Evolutionary conservation across 2,797 vertebrate species (phyloP).

Genomic region (Sebastes oblongus): DNA sequence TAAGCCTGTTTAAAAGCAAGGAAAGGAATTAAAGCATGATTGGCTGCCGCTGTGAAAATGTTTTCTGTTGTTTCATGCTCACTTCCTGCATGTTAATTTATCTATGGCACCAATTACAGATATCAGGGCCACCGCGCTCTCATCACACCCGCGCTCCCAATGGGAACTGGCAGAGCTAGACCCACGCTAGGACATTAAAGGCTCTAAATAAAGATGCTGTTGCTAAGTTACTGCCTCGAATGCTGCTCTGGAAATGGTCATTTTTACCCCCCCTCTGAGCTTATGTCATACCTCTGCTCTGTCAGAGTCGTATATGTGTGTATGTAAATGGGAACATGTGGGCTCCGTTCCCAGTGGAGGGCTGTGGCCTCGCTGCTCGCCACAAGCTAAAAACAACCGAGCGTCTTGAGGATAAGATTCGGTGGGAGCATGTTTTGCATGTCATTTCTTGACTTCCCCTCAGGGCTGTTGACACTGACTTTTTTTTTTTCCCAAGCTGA

Average conservation of each 20-base stretch:
- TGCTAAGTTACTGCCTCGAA: slow-evolving; percentile 78
- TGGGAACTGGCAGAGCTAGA: slow-evolving; percentile 66
- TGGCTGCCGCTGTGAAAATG: slow-evolving; percentile 2
- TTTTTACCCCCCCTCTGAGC: background rate
- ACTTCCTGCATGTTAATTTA: slow-evolving; percentile 47
- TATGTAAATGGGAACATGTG: slow-evolving; percentile 42
- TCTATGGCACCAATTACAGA: slow-evolving; percentile 52
- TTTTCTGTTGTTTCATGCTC: slow-evolving; percentile 35
- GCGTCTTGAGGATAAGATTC: slow-evolving; percentile 26
- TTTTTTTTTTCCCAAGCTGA: slow-evolving; percentile 3
- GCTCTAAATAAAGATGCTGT: slow-evolving; percentile 80
- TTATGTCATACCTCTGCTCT: slow-evolving; percentile 29
- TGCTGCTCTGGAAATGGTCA: slow-evolving; percentile 40
- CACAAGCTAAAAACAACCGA: slow-evolving; percentile 38
- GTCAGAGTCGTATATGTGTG: slow-evolving; percentile 5
- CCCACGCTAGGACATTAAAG: slow-evolving; percentile 65
- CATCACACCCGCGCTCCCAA: slow-evolving; percentile 53
- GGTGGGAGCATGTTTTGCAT: slow-evolving; percentile 61
- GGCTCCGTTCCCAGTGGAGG: slow-evolving; percentile 21
- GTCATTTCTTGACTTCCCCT: slow-evolving; percentile 48
- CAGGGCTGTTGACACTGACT: slow-evolving; percentile 40
- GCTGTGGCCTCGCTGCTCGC: slow-evolving; percentile 9
- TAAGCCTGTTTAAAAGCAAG: background rate
- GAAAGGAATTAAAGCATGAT: background rate
- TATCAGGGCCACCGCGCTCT: slow-evolving; percentile 48